Evolutionary conservation across 2,797 vertebrate genomes (phyloP).

Genomic region (Hemibagrus guttatus): DNA sequence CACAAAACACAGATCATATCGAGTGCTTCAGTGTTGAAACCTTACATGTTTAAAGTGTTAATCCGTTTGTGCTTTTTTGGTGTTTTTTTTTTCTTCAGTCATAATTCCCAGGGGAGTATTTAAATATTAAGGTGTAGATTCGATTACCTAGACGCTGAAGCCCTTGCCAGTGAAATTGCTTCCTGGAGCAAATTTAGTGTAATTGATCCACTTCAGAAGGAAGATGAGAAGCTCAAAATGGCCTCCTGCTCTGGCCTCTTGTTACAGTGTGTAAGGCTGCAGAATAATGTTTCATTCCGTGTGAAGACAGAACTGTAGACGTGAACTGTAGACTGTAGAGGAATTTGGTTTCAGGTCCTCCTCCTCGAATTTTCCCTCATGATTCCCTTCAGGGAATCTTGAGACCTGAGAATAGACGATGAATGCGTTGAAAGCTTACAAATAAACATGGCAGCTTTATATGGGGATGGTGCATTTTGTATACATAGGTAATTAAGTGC

Average conservation of each 20-base stretch:
- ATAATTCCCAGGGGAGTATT: conserved; percentile 77
- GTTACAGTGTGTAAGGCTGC: conserved; percentile 67
- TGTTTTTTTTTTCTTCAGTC: conserved; percentile 52
- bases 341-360: conserved; percentile 14
- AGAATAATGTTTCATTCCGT: conserved; percentile 63
- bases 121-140: conserved; percentile 68
- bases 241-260: conserved; percentile 53
- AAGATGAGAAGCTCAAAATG: conserved; percentile 71
- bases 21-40: background rate
- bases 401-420: background rate
- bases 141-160: conserved; percentile 66
- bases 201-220: conserved; percentile 60
- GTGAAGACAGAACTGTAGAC: conserved; percentile 28
- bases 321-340: background rate
- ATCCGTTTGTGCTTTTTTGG: background rate
- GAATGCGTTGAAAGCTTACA: background rate
- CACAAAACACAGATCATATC: background rate
- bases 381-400: background rate
- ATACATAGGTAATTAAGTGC: background rate
- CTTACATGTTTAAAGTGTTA: conserved; percentile 14
- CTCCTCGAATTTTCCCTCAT: background rate
- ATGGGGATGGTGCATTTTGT: background rate
- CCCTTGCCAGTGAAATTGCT: conserved; percentile 64
- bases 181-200: conserved; percentile 62
- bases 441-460: background rate